Percentiles rank a stretch among this genome's conserved stretches.
Evolutionary conservation across 2,888 invertebrate genomes (phyloP).

Genomic region (Thelaira solivaga): DNA sequence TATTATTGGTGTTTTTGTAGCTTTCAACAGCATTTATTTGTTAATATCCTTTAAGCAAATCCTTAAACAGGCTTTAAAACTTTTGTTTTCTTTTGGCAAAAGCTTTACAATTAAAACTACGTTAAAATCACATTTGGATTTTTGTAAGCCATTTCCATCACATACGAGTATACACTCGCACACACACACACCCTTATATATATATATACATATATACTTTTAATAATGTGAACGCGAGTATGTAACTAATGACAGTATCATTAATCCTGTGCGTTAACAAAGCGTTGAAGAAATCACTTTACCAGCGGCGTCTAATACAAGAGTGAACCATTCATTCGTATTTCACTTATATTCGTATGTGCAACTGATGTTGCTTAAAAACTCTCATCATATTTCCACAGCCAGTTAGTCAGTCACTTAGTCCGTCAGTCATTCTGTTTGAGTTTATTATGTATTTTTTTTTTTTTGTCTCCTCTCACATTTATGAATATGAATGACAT

Average conservation of each 20-base stretch:
- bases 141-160: slow-evolving; percentile 29
- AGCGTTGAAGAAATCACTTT: slow-evolving; percentile 76
- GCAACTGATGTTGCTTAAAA: slow-evolving; percentile 27
- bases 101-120: slow-evolving; percentile 73
- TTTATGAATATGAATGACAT: slow-evolving; percentile 16
- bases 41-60: slow-evolving; percentile 59
- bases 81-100: slow-evolving; percentile 41
- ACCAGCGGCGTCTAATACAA: slow-evolving; percentile 71
- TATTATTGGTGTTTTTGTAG: slow-evolving; percentile 6
- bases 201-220: no score
- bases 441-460: not conserved
- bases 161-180: not conserved
- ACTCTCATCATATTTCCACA: slow-evolving; percentile 19
- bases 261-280: slow-evolving; percentile 74
- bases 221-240: not conserved
- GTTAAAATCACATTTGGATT: slow-evolving; percentile 73
- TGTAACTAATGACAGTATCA: slow-evolving; percentile 70
- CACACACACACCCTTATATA: not conserved
- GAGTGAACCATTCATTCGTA: slow-evolving; percentile 45
- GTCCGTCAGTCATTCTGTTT: not conserved
- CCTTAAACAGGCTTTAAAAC: slow-evolving; percentile 40
- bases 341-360: no score
- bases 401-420: not conserved
- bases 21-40: slow-evolving; percentile 62
- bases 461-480: not conserved